These are phyloP conservation scores for Austrofundulus limnaeus DNA, from an alignment of 2,113 vertebrate species.

Conservation along the genomic window DNA sequence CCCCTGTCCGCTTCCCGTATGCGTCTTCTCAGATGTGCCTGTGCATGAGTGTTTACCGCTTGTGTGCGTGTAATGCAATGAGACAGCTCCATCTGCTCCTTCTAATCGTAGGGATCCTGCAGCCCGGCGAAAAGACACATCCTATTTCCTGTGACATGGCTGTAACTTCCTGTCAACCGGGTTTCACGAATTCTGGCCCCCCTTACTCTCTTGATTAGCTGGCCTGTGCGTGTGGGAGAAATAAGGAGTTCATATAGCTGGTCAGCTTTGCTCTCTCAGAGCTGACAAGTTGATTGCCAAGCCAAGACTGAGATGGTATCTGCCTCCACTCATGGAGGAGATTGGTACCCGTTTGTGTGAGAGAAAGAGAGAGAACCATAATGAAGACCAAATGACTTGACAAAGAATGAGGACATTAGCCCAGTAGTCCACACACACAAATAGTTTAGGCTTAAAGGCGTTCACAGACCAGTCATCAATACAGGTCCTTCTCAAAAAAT, in stretches of 20 bases:
- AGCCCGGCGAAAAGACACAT: slow-evolving; percentile 68
- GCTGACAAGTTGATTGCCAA: slow-evolving; percentile 61
- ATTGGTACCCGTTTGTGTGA: slow-evolving; percentile 21
- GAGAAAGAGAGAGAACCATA: slow-evolving; percentile 8
- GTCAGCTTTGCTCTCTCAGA: slow-evolving; percentile 28
- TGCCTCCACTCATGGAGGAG: slow-evolving; percentile 27
- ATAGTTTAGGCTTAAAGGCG: not conserved
- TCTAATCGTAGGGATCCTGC: slow-evolving; percentile 64
- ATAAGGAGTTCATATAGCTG: slow-evolving; percentile 36
- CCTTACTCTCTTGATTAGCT: slow-evolving; percentile 58
- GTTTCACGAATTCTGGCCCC: slow-evolving; percentile 53
- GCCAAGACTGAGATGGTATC: slow-evolving; percentile 55
- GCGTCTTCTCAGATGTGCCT: slow-evolving; percentile 7
- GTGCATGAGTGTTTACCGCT: slow-evolving; percentile 5
- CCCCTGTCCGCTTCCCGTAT: slow-evolving; percentile 25
- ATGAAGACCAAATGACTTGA: slow-evolving; percentile 49
- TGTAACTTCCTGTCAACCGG: slow-evolving; percentile 67
- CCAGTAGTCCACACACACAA: not conserved
- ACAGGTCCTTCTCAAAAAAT: too few species aligned
- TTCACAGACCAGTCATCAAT: not conserved
- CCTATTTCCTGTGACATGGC: slow-evolving; percentile 76
- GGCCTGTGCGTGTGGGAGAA: slow-evolving; percentile 11
- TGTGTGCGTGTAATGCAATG: slow-evolving; percentile 53
- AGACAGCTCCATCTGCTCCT: slow-evolving; percentile 73
- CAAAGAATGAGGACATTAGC: slow-evolving; percentile 8